These are phyloP conservation scores for Cercocebus atys DNA, from an alignment of 2,113 vertebrate species.

Conservation along the genomic window DNA sequence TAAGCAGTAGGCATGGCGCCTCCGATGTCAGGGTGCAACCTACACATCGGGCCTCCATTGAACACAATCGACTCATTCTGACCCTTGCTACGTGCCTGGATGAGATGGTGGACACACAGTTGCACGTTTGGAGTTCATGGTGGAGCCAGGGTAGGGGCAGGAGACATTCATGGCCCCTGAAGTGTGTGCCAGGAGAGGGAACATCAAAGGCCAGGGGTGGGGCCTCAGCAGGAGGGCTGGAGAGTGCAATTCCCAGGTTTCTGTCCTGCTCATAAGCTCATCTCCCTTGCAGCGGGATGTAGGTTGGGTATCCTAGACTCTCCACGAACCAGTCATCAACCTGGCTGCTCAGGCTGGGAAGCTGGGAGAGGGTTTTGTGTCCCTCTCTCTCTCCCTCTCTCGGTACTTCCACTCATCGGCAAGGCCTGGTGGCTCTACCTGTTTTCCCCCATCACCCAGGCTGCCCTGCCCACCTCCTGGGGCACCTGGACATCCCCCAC, in stretches of 20 bases:
- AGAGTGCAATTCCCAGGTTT: fast-evolving
- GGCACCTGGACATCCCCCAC: no score
- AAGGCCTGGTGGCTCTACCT: no score
- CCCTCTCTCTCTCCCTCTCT: background rate
- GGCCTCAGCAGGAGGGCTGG: background rate
- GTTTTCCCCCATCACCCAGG: no score
- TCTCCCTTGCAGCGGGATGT: fast-evolving
- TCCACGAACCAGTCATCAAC: fast-evolving
- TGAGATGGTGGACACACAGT: background rate
- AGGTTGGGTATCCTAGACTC: no score
- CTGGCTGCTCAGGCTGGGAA: background rate
- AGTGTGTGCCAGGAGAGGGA: background rate
- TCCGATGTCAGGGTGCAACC: background rate
- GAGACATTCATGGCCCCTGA: fast-evolving
- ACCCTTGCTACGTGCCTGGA: background rate
- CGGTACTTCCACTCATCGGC: background rate
- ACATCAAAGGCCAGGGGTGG: background rate
- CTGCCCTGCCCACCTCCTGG: background rate
- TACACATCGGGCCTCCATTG: fast-evolving
- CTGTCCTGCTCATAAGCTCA: background rate
- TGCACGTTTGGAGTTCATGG: background rate
- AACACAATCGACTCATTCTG: background rate
- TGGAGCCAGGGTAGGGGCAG: background rate
- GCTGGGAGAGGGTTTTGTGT: fast-evolving
- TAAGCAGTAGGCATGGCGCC: background rate